Percentiles rank a stretch among this genome's conserved stretches.
These are phyloP conservation scores for Leucophenga montana DNA, from an alignment of 2,888 invertebrate genomes.

Conservation along the genomic window DNA sequence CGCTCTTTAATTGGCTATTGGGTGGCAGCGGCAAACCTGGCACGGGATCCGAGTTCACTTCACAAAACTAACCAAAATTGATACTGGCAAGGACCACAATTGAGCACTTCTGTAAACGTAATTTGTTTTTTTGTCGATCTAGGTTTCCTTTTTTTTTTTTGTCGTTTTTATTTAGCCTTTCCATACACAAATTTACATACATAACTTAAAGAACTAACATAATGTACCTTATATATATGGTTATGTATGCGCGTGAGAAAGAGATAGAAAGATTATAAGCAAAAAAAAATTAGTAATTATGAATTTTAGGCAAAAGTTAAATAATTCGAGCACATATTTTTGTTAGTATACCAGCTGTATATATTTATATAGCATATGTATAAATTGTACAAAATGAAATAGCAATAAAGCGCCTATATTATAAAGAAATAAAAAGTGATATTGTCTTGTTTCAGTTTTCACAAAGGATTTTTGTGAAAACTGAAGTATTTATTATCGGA, in stretches of 20 bases:
- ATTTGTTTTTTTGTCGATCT: background rate
- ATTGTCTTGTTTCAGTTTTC: background rate
- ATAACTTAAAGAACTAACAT: background rate
- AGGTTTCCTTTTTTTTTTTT: background rate
- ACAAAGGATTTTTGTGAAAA: too few relatives aligned
- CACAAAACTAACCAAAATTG: slow-evolving; percentile 1
- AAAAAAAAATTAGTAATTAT: background rate
- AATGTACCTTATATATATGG: slow-evolving; percentile 16
- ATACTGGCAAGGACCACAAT: background rate
- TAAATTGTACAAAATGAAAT: slow-evolving; percentile 18
- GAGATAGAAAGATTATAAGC: background rate
- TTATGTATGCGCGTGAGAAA: background rate
- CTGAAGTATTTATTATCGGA: too few relatives aligned
- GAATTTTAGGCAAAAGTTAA: slow-evolving; percentile 1
- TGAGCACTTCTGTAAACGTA: too few relatives aligned
- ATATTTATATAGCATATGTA: slow-evolving; percentile 18
- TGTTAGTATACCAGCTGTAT: slow-evolving; percentile 5
- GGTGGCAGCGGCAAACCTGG: slow-evolving; percentile 77
- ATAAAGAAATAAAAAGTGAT: background rate
- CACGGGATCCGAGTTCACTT: background rate
- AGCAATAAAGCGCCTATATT: slow-evolving; percentile 21
- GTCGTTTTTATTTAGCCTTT: background rate
- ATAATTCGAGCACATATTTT: slow-evolving; percentile 1
- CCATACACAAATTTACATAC: background rate
- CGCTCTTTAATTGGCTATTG: slow-evolving; percentile 87